Conservation (phyloP, 2,113 vertebrate genomes). For the Lasiurus cinereus region DNA sequence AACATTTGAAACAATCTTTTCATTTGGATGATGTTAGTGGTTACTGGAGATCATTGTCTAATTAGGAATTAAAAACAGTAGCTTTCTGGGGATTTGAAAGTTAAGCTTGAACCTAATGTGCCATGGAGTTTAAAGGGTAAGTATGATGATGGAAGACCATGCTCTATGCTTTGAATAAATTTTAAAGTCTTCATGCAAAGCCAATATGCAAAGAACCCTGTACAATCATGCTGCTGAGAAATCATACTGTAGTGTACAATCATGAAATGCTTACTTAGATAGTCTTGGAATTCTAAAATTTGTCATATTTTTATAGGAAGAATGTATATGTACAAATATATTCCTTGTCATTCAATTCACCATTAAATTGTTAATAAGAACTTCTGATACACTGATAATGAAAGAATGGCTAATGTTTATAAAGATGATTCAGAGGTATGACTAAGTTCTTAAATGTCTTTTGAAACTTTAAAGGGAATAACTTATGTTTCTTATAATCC, state of each 20-base stretch:
- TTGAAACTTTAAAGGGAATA: slow-evolving; percentile 60
- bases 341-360: slow-evolving; percentile 36
- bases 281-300: slow-evolving; percentile 33
- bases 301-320: slow-evolving; percentile 14
- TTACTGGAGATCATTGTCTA: background rate
- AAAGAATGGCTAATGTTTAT: slow-evolving; percentile 51
- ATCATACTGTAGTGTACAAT: background rate
- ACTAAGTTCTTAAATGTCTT: slow-evolving; percentile 59
- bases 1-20: slow-evolving; percentile 47
- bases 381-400: slow-evolving; percentile 46
- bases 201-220: background rate
- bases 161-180: background rate
- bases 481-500: slow-evolving; percentile 52
- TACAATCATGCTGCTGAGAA: background rate
- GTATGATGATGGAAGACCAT: background rate
- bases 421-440: slow-evolving; percentile 13
- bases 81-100: background rate
- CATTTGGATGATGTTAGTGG: background rate
- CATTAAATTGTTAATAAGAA: slow-evolving; percentile 48
- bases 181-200: background rate
- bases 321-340: background rate
- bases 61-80: slow-evolving; percentile 43
- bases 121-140: slow-evolving; percentile 1
- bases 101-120: background rate
- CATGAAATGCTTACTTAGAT: background rate